Base-by-base conservation (phyloP, 2,113 vertebrate species). In the Zosterops pallidus region DNA sequence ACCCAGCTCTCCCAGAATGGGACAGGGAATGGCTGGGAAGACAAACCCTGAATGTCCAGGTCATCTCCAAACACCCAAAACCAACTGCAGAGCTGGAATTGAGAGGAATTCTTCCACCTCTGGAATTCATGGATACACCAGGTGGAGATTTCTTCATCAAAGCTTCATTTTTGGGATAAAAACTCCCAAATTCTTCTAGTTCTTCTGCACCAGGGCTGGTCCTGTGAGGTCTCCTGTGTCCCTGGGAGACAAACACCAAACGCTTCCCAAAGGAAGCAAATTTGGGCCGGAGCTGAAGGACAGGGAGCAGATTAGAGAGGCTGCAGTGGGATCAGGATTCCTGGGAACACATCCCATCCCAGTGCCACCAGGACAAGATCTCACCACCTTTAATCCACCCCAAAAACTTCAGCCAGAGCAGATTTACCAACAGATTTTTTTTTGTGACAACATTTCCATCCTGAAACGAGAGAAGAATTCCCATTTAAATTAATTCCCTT, bases 401-500 rank as follows among this genome's bases (percentile, higher is more conserved):
- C 23, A 6, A 22, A 47, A 33, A 6, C 21, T 12, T 26, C 44
- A 7, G 1, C 5, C n/a, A 15, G 9, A 47, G 21, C 33, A 10
- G 0, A 26, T 46, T 8, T 18, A 3, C 17, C 49, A n/a, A 4
- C 8, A 21, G 16, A 22, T 5, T 52, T 76, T 5, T 52, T 76
- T 47, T 1, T 37, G 35, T 2, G 62, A 35, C 25, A 46, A 21
- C 31, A 23, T 14, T 23, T 13, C 16, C 11, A 11, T 22, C 29
- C 16, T 14, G 2, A 11, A 59, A 15, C 0, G 1, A 37, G 35
- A 0, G 0, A 26, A 23, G 2, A 23, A 57, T 39, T 81, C 39
- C 14, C 50, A 17, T 12, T 4, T 11, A 4, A 41, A 23, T 11
- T 23, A 4, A 11, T 9, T 1, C 23, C 18, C 10, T 10, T 17